Percentiles rank a stretch among this genome's conserved stretches.
phyloP scores from a whole-genome alignment of 2,113 vertebrate species.

The Hippocampus barbouri region DNA sequence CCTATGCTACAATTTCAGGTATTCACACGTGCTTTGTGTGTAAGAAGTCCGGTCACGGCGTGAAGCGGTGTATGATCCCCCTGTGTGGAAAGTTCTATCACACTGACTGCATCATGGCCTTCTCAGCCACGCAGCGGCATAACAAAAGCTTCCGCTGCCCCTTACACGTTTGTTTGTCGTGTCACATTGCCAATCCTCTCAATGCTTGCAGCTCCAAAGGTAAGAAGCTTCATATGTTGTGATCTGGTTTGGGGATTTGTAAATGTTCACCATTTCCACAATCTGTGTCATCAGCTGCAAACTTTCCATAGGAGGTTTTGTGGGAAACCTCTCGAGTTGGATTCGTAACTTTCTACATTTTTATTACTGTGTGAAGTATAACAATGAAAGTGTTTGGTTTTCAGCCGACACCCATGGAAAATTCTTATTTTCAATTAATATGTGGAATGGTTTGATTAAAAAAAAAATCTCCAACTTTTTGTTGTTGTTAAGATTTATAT shows the following conservation, averaged over 20 bases:
- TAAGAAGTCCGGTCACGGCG: conserved; percentile 82
- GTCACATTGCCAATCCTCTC: conserved; percentile 86
- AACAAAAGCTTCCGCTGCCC: conserved; percentile 93
- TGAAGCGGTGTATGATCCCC: conserved; percentile 90
- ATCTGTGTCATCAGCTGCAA: not conserved
- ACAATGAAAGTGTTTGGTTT: not conserved
- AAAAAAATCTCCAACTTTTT: not conserved
- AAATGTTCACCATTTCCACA: not conserved
- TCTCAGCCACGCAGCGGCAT: conserved; percentile 80
- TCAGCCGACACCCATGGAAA: not conserved
- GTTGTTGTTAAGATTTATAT: too few relatives aligned
- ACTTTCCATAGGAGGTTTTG: not conserved
- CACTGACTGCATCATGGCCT: conserved; percentile 81
- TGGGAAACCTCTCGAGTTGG: not conserved
- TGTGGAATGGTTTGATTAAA: not conserved
- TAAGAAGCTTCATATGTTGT: conserved; percentile 44
- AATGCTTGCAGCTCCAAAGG: conserved; percentile 90
- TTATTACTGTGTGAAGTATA: not conserved
- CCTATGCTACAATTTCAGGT: conserved; percentile 62
- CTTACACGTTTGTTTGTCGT: conserved; percentile 93
- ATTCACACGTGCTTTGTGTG: conserved; percentile 93
- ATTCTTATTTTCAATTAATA: not conserved
- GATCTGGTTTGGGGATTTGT: not conserved
- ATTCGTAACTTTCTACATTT: not conserved
- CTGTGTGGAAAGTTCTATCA: conserved; percentile 98